Evolutionary conservation across 1,140 invertebrate genomes (phyloP).

Genomic region (Bombus ignitus): DNA sequence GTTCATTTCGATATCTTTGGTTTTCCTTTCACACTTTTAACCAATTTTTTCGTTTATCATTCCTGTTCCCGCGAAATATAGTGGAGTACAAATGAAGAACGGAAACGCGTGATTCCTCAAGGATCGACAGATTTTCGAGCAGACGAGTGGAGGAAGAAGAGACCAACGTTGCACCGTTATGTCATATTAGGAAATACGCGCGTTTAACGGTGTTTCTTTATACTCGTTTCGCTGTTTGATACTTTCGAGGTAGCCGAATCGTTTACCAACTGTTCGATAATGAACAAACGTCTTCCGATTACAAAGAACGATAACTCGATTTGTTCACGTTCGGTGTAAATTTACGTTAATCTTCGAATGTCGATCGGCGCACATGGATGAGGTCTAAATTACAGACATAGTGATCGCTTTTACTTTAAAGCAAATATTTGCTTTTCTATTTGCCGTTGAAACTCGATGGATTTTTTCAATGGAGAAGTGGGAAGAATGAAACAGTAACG

Average conservation of each 20-base stretch:
- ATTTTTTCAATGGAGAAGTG: not conserved
- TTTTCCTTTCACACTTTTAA: not conserved
- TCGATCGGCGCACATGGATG: not conserved
- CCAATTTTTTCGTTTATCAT: no score
- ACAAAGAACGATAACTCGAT: not conserved
- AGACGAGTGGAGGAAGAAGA: slow-evolving; percentile 9
- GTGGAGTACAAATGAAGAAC: not conserved
- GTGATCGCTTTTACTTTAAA: no score
- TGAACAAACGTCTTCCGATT: no score
- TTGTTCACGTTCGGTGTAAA: not conserved
- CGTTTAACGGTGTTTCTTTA: slow-evolving; percentile 77
- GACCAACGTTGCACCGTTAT: slow-evolving; percentile 75
- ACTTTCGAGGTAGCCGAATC: not conserved
- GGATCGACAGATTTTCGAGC: slow-evolving; percentile 52
- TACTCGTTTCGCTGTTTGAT: not conserved
- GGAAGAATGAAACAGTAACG: no score
- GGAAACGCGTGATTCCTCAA: not conserved
- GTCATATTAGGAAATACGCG: slow-evolving; percentile 81
- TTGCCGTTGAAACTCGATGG: not conserved
- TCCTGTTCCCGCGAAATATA: no score
- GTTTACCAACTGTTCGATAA: slow-evolving; percentile 10
- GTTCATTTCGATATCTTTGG: not conserved
- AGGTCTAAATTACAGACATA: not conserved
- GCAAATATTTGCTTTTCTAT: not conserved
- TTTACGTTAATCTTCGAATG: not conserved